Percentiles rank a stretch among this genome's conserved stretches.
Conservation (phyloP, 2,797 vertebrate genomes). For the Rhinogobio ventralis region DNA sequence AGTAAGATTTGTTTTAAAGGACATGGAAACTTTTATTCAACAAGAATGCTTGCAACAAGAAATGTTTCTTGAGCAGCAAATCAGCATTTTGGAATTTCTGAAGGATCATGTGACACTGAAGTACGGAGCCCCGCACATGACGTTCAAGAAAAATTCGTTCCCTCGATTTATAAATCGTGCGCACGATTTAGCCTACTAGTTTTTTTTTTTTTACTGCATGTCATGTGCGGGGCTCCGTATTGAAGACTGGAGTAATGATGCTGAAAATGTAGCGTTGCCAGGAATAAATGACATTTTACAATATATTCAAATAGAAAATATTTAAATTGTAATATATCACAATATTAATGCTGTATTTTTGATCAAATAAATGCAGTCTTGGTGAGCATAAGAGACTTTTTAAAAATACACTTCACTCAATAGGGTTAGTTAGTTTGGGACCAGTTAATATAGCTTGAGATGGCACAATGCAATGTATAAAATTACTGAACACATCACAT, state of each 20-base stretch:
- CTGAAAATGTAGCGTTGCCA: background rate
- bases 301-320: background rate
- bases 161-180: too few relatives aligned
- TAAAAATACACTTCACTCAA: background rate
- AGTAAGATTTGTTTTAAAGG: background rate
- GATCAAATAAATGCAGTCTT: background rate
- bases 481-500: background rate
- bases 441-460: background rate
- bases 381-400: background rate
- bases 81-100: background rate
- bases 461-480: background rate
- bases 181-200: too few relatives aligned
- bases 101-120: background rate
- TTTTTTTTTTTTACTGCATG: too few relatives aligned
- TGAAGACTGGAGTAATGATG: too few relatives aligned
- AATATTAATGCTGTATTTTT: background rate
- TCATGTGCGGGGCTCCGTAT: too few relatives aligned
- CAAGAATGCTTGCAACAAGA: background rate
- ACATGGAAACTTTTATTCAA: background rate
- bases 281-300: background rate
- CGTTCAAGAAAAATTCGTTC: too few relatives aligned
- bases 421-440: background rate
- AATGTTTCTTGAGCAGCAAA: background rate
- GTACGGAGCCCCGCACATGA: too few relatives aligned
- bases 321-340: background rate